Percentiles rank a stretch among this genome's conserved stretches.
phyloP scores from a whole-genome alignment of 2,113 vertebrate species.

The Rhadina sibilatrix region DNA sequence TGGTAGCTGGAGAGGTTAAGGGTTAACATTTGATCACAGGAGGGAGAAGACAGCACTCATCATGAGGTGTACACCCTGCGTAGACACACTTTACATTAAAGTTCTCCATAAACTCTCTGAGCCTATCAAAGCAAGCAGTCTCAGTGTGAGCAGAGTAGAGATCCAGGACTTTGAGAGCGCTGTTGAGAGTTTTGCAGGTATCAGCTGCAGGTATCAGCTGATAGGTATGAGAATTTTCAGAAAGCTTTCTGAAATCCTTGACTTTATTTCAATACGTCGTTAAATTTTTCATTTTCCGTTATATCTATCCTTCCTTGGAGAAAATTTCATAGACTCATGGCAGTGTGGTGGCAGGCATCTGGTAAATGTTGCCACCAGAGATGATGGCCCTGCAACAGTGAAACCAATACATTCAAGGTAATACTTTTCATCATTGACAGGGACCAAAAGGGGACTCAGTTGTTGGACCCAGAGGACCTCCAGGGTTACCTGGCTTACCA shows the following conservation, averaged over 20 bases:
- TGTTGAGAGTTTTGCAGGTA: background rate
- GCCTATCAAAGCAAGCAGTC: background rate
- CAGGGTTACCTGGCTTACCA: conserved; percentile 84
- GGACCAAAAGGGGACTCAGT: conserved; percentile 90
- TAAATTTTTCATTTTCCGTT: background rate
- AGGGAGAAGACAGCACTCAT: background rate
- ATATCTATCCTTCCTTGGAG: background rate
- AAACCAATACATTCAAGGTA: background rate
- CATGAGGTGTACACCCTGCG: background rate
- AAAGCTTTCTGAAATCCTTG: background rate
- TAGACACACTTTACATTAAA: background rate
- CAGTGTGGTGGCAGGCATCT: background rate
- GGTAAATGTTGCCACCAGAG: background rate
- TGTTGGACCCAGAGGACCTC: conserved; percentile 82
- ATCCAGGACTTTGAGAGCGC: background rate
- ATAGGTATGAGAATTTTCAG: background rate
- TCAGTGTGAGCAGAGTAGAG: background rate
- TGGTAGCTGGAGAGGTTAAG: background rate
- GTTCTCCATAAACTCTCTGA: background rate
- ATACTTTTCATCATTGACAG: conserved; percentile 66
- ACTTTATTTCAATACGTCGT: background rate
- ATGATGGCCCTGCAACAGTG: background rate
- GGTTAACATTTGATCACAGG: background rate
- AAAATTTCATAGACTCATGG: background rate
- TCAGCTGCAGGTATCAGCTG: background rate